Conservation (phyloP, 64 coral and sea anemone species). For the Porites australiensis region DNA sequence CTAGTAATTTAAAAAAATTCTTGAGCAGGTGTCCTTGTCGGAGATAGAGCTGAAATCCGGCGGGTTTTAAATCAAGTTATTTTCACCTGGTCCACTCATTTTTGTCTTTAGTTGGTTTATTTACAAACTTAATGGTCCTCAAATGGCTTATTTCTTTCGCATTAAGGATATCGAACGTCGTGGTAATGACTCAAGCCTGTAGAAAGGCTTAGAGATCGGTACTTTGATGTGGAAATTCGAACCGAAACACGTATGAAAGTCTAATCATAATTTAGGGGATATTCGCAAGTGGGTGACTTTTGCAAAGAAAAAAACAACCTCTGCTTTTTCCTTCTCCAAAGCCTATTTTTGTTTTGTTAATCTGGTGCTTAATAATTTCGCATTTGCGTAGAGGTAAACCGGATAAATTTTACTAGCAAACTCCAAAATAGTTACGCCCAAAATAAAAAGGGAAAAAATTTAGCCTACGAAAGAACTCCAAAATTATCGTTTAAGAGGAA, state of each 20-base stretch:
- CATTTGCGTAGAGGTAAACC: constrained; percentile 2
- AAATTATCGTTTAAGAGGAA: neutral
- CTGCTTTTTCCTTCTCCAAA: neutral
- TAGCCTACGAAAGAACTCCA: neutral
- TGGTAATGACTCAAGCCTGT: constrained; percentile 10
- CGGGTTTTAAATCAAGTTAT: constrained; percentile 49
- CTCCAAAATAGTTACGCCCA: neutral
- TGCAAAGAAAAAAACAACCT: too few species aligned
- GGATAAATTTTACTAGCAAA: constrained; percentile 16
- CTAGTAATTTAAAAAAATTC: constrained; percentile 55
- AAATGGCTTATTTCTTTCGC: constrained; percentile 64
- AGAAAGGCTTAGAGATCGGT: constrained; percentile 18
- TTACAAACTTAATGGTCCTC: constrained; percentile 58
- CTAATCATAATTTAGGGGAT: neutral
- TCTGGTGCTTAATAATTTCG: constrained; percentile 5
- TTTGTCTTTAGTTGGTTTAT: constrained; percentile 52
- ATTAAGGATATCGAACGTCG: constrained; percentile 19
- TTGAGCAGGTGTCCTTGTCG: constrained; percentile 8
- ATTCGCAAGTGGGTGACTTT: too few species aligned
- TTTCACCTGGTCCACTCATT: constrained; percentile 47
- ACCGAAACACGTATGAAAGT: constrained; percentile 5
- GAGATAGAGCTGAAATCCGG: constrained; percentile 43
- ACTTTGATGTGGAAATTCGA: constrained; percentile 60
- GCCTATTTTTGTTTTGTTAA: constrained; percentile 14
- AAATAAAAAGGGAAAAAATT: neutral